Percentiles rank a stretch among this genome's conserved stretches.
These are phyloP conservation scores for Syrrhaptes paradoxus DNA, from an alignment of 2,113 vertebrate species.

Conservation along the genomic window DNA sequence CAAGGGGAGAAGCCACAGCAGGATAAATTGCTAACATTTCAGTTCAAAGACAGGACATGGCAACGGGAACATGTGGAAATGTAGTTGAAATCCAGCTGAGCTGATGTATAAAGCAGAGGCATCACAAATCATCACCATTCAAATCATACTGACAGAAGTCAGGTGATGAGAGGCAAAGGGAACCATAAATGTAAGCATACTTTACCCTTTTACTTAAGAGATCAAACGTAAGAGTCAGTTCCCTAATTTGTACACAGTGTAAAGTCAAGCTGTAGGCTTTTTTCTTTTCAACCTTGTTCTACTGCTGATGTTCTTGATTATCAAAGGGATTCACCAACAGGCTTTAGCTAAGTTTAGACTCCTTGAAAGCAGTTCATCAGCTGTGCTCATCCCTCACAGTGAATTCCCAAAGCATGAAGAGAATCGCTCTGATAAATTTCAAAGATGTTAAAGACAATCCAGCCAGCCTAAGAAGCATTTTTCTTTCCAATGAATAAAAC, in stretches of 20 bases:
- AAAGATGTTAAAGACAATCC: not conserved
- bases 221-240: not conserved
- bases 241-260: not conserved
- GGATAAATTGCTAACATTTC: not conserved
- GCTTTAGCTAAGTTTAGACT: not conserved
- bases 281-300: not conserved
- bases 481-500: not conserved
- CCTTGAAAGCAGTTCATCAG: constrained; percentile 11
- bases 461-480: not conserved
- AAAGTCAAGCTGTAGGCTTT: not conserved
- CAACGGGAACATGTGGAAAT: not conserved
- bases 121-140: not conserved
- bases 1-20: not conserved
- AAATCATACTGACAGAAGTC: not conserved
- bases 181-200: not conserved
- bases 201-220: not conserved
- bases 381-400: not conserved
- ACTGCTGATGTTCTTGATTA: not conserved
- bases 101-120: not conserved
- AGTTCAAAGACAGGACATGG: not conserved
- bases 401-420: not conserved
- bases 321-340: not conserved
- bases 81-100: not conserved
- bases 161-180: not conserved
- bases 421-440: constrained; percentile 19